Base-by-base conservation (phyloP, 30 jellyfish, hydroid and myxozoan genomes). In the Aurelia sp. region DNA sequence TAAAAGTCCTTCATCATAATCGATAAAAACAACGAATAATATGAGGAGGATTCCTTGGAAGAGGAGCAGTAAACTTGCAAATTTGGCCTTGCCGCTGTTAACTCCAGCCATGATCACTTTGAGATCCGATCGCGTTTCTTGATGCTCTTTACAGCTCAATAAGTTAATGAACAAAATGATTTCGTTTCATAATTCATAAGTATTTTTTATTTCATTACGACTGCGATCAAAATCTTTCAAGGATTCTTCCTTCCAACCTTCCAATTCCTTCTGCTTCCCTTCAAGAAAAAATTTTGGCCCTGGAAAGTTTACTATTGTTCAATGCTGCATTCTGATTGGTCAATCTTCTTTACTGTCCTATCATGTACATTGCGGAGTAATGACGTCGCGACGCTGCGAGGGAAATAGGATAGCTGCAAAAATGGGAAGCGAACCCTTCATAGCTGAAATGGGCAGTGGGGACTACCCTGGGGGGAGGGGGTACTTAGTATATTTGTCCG, bases 11-110 rank as follows among this genome's bases (percentile, higher is more conserved):
- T 73, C 80, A 31, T 94, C 95, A 63, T 92, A 92, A 51, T 92
- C 98, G 35, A 92, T 90, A 77, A 92, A 92, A 41, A 92, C 98
- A 74, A 92, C 98, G 65, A 86, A 92, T 44, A 92, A 66, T 61
- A 85, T 92, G 50, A 92, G 79, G 76, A 92, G 62, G 35, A 92
- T 92, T 61, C 91, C 98, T 86, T 92, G 96, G 57, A 92, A 76
- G 4, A 92, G 85, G 62, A 92, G 84, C 71, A 92, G 82, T 67
- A 92, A 52, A 67, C 96, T 92, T 6, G 94, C 98, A 63, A 92
- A 92, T 66, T 92, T 92, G 65, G 85, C 89, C 80, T 92, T 90
- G 44, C 93, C 93, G 30, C 63, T 72, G 76, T 64, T 84, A 4
- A 59, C 87, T 18, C 82, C 93, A 11, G 87, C 73, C 93, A 84